A percentile compares a stretch with the other conserved stretches of the same genome.
phyloP scores from a whole-genome alignment of 2,888 invertebrate genomes.

The Melolontha melolontha region DNA sequence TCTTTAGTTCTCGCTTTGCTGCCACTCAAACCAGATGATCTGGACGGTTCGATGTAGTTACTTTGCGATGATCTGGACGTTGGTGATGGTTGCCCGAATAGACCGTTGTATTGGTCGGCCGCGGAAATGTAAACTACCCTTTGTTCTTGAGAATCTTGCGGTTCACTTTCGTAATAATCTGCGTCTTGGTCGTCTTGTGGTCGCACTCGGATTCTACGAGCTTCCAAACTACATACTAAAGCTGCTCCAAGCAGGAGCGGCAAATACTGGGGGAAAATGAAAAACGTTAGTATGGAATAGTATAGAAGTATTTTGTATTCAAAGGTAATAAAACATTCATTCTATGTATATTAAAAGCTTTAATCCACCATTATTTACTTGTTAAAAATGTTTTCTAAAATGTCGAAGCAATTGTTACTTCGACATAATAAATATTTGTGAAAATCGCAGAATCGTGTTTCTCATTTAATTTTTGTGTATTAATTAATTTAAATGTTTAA shows the following conservation, averaged over 20 bases:
- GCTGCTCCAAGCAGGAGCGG: constrained; percentile 55
- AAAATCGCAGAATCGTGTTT: too few relatives aligned
- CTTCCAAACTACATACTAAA: constrained; percentile 58
- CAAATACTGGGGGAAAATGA: constrained; percentile 51
- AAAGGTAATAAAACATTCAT: too few relatives aligned
- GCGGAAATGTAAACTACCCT: constrained; percentile 63
- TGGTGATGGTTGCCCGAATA: constrained; percentile 65
- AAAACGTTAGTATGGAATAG: neutral
- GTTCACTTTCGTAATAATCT: constrained; percentile 65
- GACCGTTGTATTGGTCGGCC: constrained; percentile 66
- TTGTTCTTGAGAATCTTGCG: constrained; percentile 59
- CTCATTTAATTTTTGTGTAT: too few relatives aligned
- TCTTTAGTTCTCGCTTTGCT: constrained; percentile 67
- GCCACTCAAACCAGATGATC: constrained; percentile 23
- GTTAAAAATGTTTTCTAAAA: too few relatives aligned
- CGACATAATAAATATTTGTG: too few relatives aligned
- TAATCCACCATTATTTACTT: too few relatives aligned
- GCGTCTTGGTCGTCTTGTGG: constrained; percentile 63
- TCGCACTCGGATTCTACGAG: constrained; percentile 68
- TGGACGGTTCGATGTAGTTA: constrained; percentile 54
- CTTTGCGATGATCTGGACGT: constrained; percentile 57
- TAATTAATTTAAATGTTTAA: too few relatives aligned
- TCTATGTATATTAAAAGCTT: too few relatives aligned
- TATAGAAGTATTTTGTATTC: too few relatives aligned
- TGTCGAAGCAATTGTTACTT: too few relatives aligned